These are phyloP conservation scores for Tanaodytes sp. DNA, from an alignment of 2,888 invertebrate genomes.

Conservation along the genomic window DNA sequence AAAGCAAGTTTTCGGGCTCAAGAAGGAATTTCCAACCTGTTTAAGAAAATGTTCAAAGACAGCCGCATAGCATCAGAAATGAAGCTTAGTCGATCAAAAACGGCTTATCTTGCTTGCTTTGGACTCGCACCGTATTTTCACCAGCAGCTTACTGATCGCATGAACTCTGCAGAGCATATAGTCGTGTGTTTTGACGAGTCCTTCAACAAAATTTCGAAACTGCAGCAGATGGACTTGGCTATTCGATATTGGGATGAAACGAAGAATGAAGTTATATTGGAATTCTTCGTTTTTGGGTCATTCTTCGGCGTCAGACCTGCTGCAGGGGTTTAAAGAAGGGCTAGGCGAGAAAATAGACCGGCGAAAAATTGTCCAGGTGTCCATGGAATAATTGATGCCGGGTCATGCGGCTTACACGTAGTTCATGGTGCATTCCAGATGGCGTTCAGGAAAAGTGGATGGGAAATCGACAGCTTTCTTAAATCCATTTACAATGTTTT, in stretches of 20 bases:
- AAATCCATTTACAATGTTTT: constrained; percentile 25
- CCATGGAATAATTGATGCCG: constrained; percentile 24
- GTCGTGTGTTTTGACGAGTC: constrained; percentile 22
- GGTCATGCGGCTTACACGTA: constrained; percentile 27
- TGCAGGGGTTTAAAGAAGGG: constrained; percentile 10
- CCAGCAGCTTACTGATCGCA: constrained; percentile 6
- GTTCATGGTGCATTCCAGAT: constrained; percentile 20
- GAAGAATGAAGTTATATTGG: constrained; percentile 20
- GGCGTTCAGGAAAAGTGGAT: constrained; percentile 9
- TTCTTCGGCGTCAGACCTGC: constrained; percentile 17
- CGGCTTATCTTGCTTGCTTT: constrained; percentile 17
- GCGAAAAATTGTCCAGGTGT: constrained; percentile 17
- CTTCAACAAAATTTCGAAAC: constrained; percentile 16
- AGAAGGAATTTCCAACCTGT: constrained; percentile 8
- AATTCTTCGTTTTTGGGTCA: constrained; percentile 22
- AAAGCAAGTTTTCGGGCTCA: constrained; percentile 19
- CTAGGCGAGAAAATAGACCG: constrained; percentile 17
- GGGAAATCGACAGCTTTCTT: constrained; percentile 17
- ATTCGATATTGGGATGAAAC: constrained; percentile 18
- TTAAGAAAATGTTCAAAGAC: constrained; percentile 11
- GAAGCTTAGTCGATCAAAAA: constrained; percentile 20
- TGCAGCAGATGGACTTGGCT: constrained; percentile 21
- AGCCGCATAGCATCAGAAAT: constrained; percentile 20
- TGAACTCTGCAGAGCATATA: constrained; percentile 4
- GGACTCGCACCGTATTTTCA: constrained; percentile 24